Evolutionary conservation across 1,140 invertebrate genomes (phyloP), one percentile per base, ranked within the genome.

Genomic region (Tenebrio molitor): DNA sequence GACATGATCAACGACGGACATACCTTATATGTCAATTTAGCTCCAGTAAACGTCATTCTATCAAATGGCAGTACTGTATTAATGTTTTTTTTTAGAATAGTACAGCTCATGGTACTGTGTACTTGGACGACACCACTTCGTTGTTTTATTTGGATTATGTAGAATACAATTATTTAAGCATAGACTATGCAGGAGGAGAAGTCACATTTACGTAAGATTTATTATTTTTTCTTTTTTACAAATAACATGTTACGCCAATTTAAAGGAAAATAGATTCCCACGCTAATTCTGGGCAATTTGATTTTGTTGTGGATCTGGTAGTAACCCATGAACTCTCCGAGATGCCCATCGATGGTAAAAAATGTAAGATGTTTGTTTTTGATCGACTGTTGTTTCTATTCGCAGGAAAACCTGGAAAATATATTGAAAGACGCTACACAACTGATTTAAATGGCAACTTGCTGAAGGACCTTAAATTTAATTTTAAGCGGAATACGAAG

Each of bases 1-100:
- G 86, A 97, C 0, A 95, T 95, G 90, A 86, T 88, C 1, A 85
- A 94, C 79, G 97, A 99, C 86, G 97, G 97, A 0, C 95, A 94
- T 81, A 97, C 97, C 0, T 83, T 99, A 0, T 79, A 88, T 62
- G 87, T 97, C 7, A 91, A 93, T 7, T 77, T 96, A 1, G 89
- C 95, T 81, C 4, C 6, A n/a, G 72, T 71, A 64, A 39, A 36
- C n/a, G 17, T 21, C 4, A 50, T 50, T 2, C 16, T 8, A 17
- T 8, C 16, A 15, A 44, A n/a, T 50, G 8, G 16, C 17, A 50
- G 21, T 50, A 14, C 17, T 44, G 12, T 17, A 10, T 16, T 50
- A 12, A 50, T 8, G 7, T 33, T 33, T 33, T 33, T 33, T 44
- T 50, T 50, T 50, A 50, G 44, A 14, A 8, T 8, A 16, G 16